phyloP scores from a whole-genome alignment of 92 coral and sea anemone genomes.

The Metridium senile region DNA sequence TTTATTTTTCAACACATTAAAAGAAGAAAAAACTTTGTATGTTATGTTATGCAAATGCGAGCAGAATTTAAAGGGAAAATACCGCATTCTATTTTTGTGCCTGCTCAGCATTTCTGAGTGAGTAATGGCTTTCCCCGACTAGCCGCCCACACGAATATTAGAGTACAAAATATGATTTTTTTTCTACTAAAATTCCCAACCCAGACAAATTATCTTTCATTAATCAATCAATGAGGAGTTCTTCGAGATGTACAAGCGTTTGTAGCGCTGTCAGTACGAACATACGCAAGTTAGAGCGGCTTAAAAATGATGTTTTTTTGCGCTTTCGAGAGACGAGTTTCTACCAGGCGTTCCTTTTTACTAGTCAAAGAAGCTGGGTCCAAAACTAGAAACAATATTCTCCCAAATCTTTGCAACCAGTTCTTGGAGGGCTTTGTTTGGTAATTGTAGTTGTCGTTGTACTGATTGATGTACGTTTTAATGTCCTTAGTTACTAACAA shows the following conservation, averaged over 20 bases:
- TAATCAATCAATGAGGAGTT: neutral
- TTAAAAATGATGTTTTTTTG: conserved; percentile 10
- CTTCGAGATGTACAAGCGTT: neutral
- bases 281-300: neutral
- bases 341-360: conserved; percentile 31
- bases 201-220: neutral
- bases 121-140: neutral
- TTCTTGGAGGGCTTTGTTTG: neutral
- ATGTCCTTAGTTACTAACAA: no score
- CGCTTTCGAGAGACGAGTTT: conserved; percentile 15
- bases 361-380: neutral
- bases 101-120: neutral
- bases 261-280: neutral
- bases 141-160: neutral
- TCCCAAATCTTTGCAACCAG: neutral
- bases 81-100: neutral
- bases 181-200: neutral
- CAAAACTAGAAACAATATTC: conserved; percentile 6
- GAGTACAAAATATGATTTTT: neutral
- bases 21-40: no score
- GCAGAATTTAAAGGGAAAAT: neutral
- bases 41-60: neutral
- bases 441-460: no score
- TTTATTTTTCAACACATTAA: neutral
- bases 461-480: no score